Percentiles rank a stretch among this genome's conserved stretches.
These are phyloP conservation scores for Taurulus bubalis DNA, from an alignment of 2,113 vertebrate species.

Conservation along the genomic window DNA sequence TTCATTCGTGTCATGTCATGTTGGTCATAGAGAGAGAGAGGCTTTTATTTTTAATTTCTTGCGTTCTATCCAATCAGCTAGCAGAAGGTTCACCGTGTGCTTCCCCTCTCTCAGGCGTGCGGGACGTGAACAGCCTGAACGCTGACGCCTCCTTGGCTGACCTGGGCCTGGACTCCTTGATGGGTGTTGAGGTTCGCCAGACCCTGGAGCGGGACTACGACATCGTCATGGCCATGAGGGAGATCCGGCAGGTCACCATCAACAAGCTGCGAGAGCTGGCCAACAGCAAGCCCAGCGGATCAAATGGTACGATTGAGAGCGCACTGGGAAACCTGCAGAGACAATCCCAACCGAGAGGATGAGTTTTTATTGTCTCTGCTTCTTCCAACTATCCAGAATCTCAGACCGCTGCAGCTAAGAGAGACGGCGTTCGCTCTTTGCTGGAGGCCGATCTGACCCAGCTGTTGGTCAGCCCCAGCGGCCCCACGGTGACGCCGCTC, in stretches of 20 bases:
- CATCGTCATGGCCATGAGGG: constrained; percentile 91
- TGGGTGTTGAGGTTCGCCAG: constrained; percentile 98
- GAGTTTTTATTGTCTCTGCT: not conserved
- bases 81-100: not conserved
- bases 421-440: constrained; percentile 43
- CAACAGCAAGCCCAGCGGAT: constrained; percentile 60
- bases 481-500: constrained; percentile 86
- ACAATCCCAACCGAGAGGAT: not conserved
- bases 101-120: constrained; percentile 85
- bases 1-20: too few relatives aligned
- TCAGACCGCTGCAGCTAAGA: constrained; percentile 54
- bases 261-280: constrained; percentile 89
- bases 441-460: constrained; percentile 83
- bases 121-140: constrained; percentile 87
- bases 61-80: not conserved
- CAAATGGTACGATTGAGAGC: constrained; percentile 75
- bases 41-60: not conserved
- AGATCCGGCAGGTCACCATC: constrained; percentile 91
- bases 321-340: not conserved
- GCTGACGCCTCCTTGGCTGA: constrained; percentile 90
- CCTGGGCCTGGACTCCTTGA: constrained; percentile 95
- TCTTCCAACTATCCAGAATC: constrained; percentile 65
- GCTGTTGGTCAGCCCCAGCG: constrained; percentile 90
- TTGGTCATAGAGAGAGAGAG: too few relatives aligned
- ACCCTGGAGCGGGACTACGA: constrained; percentile 92